Evolutionary conservation across 2,797 vertebrate species (phyloP), one percentile per base, ranked within the genome.

Genomic region (Jordanella pulchra): DNA sequence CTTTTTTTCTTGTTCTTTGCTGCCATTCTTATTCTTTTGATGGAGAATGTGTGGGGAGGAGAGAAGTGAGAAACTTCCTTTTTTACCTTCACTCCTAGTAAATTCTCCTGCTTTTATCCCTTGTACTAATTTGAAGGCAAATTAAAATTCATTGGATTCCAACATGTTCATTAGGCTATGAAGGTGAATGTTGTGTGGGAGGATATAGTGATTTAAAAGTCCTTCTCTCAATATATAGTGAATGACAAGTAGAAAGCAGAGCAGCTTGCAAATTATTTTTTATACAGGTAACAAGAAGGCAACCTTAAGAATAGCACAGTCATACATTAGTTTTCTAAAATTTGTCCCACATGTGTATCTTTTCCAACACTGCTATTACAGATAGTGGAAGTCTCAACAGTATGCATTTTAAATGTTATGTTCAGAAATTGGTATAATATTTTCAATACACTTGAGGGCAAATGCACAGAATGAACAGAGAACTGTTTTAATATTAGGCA

Each of bases 71-170:
- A 68, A 72, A 70, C 72, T 84, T 89, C 81, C 81, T 84, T 92
- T n/a, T 93, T 89, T 89, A 93, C 89, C 93, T 92, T 86, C 82
- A 75, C 72, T 86, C 70, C 55, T 91, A 92, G 91, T 92, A 93
- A 91, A 93, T 91, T 75, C 78, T 39, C 66, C 70, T 1, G 56
- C 88, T 87, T 88, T 89, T 80, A 86, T 87, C 77, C 82, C 64
- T 71, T 80, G 81, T 89, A 84, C 84, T 87, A 91, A 90, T 93
- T 91, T 89, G 88, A 91, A 76, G 69, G 87, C 87, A 93, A 93
- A 93, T 94, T 93, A 93, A 90, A 93, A 94, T 92, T 91, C 88
- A 93, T 93, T 94, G 91, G 89, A 92, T 93, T 89, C 85, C 89
- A 82, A 89, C 83, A 65, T 89, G 91, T 92, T 93, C 91, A 93